Evolutionary conservation across 1,140 invertebrate species (phyloP).

Genomic region (Capitella teleta): DNA sequence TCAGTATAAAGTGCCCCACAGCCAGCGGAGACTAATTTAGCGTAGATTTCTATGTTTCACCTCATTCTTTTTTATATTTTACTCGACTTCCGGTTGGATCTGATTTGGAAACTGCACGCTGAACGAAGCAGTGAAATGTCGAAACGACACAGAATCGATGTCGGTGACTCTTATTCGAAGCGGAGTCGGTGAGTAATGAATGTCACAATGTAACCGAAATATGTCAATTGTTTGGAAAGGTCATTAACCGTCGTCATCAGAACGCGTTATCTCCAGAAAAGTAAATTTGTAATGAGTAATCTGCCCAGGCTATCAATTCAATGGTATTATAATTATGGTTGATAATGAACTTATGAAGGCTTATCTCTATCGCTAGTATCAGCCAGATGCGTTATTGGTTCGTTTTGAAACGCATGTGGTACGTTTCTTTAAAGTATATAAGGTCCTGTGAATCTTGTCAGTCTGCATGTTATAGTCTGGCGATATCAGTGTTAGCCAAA

Average conservation of each 20-base stretch:
- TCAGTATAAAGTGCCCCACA: too few relatives aligned
- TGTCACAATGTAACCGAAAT: background rate
- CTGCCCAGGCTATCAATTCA: background rate
- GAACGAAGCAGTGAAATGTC: slow-evolving; percentile 23
- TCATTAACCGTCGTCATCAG: background rate
- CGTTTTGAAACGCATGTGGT: too few relatives aligned
- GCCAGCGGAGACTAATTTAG: too few relatives aligned
- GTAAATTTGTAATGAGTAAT: background rate
- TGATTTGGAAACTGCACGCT: background rate
- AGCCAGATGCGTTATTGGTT: too few relatives aligned
- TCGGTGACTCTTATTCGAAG: slow-evolving; percentile 26
- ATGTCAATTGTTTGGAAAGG: background rate
- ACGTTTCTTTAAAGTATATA: too few relatives aligned
- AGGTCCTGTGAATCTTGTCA: too few relatives aligned
- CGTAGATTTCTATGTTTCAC: too few relatives aligned
- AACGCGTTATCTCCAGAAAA: background rate
- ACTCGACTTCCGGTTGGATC: background rate
- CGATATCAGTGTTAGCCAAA: too few relatives aligned
- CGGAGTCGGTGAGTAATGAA: slow-evolving; percentile 15
- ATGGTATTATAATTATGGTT: background rate
- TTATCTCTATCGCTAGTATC: too few relatives aligned
- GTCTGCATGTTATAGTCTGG: too few relatives aligned
- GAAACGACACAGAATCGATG: slow-evolving; percentile 30
- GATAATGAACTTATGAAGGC: background rate
- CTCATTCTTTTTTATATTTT: too few relatives aligned